A percentile compares a stretch with the other conserved stretches of the same genome.
These are phyloP conservation scores for Drosophila fulvimacula DNA, from an alignment of 2,888 invertebrate genomes.

Conservation along the genomic window DNA sequence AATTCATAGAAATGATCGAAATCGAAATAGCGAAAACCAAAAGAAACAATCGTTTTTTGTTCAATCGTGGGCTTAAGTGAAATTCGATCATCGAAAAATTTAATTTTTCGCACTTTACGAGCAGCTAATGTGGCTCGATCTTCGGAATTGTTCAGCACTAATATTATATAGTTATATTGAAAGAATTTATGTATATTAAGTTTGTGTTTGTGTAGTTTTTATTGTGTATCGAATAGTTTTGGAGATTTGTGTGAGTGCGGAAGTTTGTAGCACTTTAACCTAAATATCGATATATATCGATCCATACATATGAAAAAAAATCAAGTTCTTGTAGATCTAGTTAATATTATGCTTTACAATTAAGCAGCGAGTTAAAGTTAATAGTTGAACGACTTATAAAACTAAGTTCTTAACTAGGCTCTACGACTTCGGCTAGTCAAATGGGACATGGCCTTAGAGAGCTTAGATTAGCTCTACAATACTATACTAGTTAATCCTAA, in stretches of 20 bases:
- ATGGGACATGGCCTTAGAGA: neutral
- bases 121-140: too few relatives aligned
- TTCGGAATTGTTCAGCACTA: too few relatives aligned
- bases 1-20: too few relatives aligned
- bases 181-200: neutral
- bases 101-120: too few relatives aligned
- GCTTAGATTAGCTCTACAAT: neutral
- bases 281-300: neutral
- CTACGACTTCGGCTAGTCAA: neutral
- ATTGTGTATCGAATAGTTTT: slow-evolving; percentile 16
- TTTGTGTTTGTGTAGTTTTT: neutral
- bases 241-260: slow-evolving; percentile 18
- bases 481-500: neutral
- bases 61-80: too few relatives aligned
- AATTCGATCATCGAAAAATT: too few relatives aligned
- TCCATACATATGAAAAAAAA: neutral
- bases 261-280: neutral
- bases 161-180: too few relatives aligned
- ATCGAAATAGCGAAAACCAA: too few relatives aligned
- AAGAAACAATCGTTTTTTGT: too few relatives aligned
- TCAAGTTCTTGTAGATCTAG: neutral
- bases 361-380: slow-evolving; percentile 57
- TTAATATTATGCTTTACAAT: slow-evolving; percentile 16
- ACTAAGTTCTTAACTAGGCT: slow-evolving; percentile 10
- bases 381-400: slow-evolving; percentile 56